Conservation (phyloP, 2,113 vertebrate genomes). For the Tychaedon coryphoeus region DNA sequence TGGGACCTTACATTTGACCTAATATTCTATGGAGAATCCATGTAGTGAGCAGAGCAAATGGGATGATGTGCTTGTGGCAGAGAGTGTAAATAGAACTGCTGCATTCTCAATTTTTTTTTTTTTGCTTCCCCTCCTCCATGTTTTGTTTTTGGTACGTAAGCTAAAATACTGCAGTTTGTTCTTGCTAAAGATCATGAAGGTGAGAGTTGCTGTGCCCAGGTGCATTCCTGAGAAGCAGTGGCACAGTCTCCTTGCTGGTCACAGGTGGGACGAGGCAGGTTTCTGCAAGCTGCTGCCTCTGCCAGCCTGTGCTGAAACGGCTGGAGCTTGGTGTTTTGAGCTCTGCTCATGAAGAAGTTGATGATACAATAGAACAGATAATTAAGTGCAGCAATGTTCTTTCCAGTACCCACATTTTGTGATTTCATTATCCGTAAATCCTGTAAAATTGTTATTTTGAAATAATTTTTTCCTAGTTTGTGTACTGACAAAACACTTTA, state of each 20-base stretch:
- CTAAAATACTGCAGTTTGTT: not conserved
- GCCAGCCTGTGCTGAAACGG: not conserved
- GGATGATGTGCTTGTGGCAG: not conserved
- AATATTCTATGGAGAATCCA: not conserved
- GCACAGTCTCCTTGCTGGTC: not conserved
- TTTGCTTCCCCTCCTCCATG: accelerated
- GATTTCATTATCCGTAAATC: not conserved
- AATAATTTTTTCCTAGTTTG: not conserved
- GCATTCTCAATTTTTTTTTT: not conserved
- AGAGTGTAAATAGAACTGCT: not conserved
- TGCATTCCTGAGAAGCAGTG: not conserved
- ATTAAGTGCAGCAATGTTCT: not conserved
- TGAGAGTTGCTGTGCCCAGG: not conserved
- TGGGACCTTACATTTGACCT: conserved; percentile 31
- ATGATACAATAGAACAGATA: not conserved
- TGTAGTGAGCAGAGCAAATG: not conserved
- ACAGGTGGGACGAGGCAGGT: not conserved
- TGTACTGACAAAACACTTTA: not conserved
- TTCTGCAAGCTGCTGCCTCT: not conserved
- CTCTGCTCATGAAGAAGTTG: not conserved
- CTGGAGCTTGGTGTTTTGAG: not conserved
- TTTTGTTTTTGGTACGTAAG: not conserved
- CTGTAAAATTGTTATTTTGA: not conserved
- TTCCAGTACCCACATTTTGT: not conserved
- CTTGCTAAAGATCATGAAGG: not conserved